Evolutionary conservation across 2,113 vertebrate genomes (phyloP).

Genomic region (Oriolus oriolus): DNA sequence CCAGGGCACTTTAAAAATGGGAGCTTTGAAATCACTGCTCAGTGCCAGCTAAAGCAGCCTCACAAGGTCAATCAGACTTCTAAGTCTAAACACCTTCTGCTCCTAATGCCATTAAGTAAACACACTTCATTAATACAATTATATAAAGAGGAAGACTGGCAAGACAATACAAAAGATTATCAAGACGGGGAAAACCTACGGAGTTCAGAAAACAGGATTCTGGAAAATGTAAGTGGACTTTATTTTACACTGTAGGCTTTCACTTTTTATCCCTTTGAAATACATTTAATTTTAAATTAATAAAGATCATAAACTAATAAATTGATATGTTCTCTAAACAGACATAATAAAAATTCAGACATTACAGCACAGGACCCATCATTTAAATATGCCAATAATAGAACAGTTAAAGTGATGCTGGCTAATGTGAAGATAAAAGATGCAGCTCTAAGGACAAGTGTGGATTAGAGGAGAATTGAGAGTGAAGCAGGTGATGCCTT

Average conservation of each 20-base stretch:
- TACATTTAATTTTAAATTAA: constrained; percentile 16
- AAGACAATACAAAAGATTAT: constrained; percentile 23
- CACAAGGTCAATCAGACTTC: neutral
- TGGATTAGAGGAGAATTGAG: constrained; percentile 51
- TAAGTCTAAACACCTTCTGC: neutral
- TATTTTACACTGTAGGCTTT: constrained; percentile 20
- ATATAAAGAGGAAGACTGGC: neutral
- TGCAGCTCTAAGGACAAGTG: constrained; percentile 60
- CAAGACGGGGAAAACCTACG: neutral
- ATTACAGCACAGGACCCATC: constrained; percentile 52
- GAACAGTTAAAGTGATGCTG: constrained; percentile 64
- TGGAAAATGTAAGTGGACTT: neutral
- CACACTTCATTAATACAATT: neutral
- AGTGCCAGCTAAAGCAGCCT: constrained; percentile 31
- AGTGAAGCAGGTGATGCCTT: constrained; percentile 60
- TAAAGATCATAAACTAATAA: constrained; percentile 39
- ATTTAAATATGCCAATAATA: constrained; percentile 58
- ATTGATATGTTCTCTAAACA: constrained; percentile 22
- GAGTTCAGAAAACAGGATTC: constrained; percentile 6
- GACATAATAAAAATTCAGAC: constrained; percentile 57
- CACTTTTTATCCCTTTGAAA: constrained; percentile 10
- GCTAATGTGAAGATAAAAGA: constrained; percentile 67
- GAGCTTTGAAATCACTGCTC: neutral
- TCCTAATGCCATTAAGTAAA: constrained; percentile 12
- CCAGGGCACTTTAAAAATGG: neutral